phyloP scores from a whole-genome alignment of 1,140 invertebrate genomes.

The Archegozetes longisetosus region DNA sequence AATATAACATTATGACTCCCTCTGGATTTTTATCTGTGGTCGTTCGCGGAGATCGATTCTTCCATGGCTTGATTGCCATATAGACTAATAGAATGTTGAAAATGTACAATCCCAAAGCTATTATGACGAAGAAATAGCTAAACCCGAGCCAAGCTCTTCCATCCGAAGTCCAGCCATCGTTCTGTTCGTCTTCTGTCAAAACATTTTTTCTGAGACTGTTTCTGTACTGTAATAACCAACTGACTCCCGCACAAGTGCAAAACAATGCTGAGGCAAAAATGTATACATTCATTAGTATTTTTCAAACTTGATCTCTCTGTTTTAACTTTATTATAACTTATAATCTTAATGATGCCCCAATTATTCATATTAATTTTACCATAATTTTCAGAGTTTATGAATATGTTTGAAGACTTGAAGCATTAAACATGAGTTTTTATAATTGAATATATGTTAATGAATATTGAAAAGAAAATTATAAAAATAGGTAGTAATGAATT shows the following conservation, averaged over 20 bases:
- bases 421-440: no score
- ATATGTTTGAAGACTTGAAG: no score
- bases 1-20: slow-evolving; percentile 68
- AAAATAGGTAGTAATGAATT: no score
- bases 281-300: slow-evolving; percentile 8
- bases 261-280: slow-evolving; percentile 46
- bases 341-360: no score
- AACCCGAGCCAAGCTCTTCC: slow-evolving; percentile 49
- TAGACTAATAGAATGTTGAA: slow-evolving; percentile 56
- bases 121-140: slow-evolving; percentile 65
- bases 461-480: no score
- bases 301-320: no score
- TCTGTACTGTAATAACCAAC: slow-evolving; percentile 59
- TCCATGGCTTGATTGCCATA: slow-evolving; percentile 47
- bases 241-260: slow-evolving; percentile 44
- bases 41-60: slow-evolving; percentile 31
- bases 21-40: slow-evolving; percentile 56
- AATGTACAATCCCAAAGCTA: slow-evolving; percentile 47
- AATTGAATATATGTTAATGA: no score
- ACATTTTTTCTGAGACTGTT: slow-evolving; percentile 55
- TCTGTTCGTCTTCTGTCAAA: slow-evolving; percentile 50
- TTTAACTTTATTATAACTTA: no score
- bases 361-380: no score
- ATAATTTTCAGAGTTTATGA: no score
- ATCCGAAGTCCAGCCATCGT: slow-evolving; percentile 52